Base-by-base conservation (phyloP, 2,113 vertebrate genomes). In the Scomber scombrus region DNA sequence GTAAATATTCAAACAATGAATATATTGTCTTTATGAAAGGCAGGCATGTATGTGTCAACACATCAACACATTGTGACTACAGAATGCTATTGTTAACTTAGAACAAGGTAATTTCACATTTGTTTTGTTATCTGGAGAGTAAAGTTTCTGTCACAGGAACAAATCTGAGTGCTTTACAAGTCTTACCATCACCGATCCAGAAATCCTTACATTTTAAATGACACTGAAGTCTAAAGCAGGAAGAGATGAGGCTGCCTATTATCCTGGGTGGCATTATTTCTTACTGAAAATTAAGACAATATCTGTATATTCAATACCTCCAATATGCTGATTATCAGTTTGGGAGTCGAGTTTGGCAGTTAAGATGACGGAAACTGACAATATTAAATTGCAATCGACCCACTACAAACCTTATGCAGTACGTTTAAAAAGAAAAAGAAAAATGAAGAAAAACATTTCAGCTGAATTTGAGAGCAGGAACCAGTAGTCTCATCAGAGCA, bases 81-180 rank as follows among this genome's bases (percentile, higher is more conserved):
- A 40, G 34, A 40, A 40, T 40, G 34, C 9, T 40, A 40, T 9
- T 8, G 34, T 9, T 40, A 40, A 1, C 34, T 40, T 40, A 40
- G 34, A 40, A 40, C 8, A 40, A 40, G 34, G 6, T 40, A 6
- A 40, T 40, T 9, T 40, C 34, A 40, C 9, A 9, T 6, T 40
- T 9, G 7, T 40, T 40, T 40, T 40, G 34, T 40, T 40, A 40
- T 40, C 34, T 7, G 34, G 34, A 8, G 34, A 40, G 9, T 40
- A 71, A 69, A 66, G 26, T 49, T 63, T 74, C 64, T 55, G 49
- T 85, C 63, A 49, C 52, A 78, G 80, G 47, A 88, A 85, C 51
- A 58, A 54, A 76, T 62, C 29, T 58, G 66, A 66, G 61, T 51
- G n/a, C 63, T 77, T 63, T 67, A 78, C 75, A 73, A 84, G 78